Evolutionary conservation across 2,888 invertebrate species (phyloP).

Genomic region (Metacarcinus magister): DNA sequence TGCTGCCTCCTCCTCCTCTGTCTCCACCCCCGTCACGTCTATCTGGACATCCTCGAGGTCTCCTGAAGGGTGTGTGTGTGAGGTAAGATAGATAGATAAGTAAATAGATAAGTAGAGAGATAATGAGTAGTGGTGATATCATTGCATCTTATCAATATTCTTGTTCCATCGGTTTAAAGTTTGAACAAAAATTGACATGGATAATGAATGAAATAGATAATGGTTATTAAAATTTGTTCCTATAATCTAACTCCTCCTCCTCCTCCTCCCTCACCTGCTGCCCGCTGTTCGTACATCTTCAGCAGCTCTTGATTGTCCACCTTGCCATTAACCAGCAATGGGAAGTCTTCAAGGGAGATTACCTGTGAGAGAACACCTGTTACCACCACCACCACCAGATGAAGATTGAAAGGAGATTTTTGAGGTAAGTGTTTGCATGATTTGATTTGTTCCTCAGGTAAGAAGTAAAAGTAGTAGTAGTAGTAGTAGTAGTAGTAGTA

Average conservation of each 20-base stretch:
- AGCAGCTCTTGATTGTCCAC: conserved; percentile 92
- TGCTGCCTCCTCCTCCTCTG: conserved; percentile 86
- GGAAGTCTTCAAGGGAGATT: conserved; percentile 88
- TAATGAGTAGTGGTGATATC: too few species aligned
- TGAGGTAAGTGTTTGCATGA: not conserved
- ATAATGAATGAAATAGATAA: too few species aligned
- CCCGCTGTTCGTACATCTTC: conserved; percentile 88
- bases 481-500: not conserved
- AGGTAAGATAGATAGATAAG: not conserved
- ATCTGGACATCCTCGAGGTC: conserved; percentile 83
- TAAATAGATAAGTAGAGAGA: not conserved
- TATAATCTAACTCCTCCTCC: too few species aligned
- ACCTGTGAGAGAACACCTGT: conserved; percentile 73
- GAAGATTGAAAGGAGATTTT: not conserved
- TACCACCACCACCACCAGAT: not conserved
- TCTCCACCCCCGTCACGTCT: conserved; percentile 88
- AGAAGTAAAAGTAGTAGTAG: not conserved
- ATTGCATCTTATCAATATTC: too few species aligned
- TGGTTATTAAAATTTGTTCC: too few species aligned
- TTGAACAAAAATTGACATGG: too few species aligned
- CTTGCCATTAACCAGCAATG: conserved; percentile 93
- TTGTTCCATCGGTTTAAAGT: too few species aligned
- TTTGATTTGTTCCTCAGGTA: not conserved
- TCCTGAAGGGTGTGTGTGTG: not conserved
- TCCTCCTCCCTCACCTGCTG: conserved; percentile 64